Conservation (phyloP, 2,888 invertebrate species). For the Spicauda simplicius region DNA sequence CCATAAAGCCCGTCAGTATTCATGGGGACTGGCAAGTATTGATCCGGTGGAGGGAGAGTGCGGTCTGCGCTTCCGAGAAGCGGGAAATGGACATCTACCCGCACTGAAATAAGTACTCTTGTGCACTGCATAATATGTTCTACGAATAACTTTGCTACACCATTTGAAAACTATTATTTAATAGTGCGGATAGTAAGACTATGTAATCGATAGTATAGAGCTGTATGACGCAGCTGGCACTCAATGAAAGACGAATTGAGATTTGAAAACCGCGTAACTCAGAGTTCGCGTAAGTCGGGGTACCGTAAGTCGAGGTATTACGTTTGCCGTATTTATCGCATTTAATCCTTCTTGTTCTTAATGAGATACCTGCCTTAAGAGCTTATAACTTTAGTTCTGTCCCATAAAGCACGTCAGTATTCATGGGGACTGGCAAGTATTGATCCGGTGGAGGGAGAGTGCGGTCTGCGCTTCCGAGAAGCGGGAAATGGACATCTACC, state of each 20-base stretch:
- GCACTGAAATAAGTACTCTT: conserved; percentile 21
- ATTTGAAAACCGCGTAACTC: too few relatives aligned
- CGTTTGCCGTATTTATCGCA: too few relatives aligned
- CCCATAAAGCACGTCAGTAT: background rate
- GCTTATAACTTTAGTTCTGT: background rate
- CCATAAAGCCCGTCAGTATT: background rate
- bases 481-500: conserved; percentile 43
- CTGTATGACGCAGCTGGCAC: too few relatives aligned
- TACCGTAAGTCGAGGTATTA: too few relatives aligned
- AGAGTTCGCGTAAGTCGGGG: too few relatives aligned
- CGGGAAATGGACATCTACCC: conserved; percentile 43
- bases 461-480: conserved; percentile 60
- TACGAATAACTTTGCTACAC: conserved; percentile 3
- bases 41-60: conserved; percentile 63
- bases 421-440: conserved; percentile 52
- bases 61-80: conserved; percentile 59
- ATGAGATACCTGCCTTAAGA: too few relatives aligned
- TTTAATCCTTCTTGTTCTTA: too few relatives aligned
- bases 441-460: conserved; percentile 64
- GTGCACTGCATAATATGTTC: conserved; percentile 20
- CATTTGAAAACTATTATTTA: too few relatives aligned
- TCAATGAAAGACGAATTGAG: too few relatives aligned
- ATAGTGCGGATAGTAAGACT: too few relatives aligned
- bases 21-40: conserved; percentile 54
- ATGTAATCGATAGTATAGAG: too few relatives aligned